These are phyloP conservation scores for Dendropsophus ebraccatus DNA, from an alignment of 2,113 vertebrate species.

Conservation along the genomic window DNA sequence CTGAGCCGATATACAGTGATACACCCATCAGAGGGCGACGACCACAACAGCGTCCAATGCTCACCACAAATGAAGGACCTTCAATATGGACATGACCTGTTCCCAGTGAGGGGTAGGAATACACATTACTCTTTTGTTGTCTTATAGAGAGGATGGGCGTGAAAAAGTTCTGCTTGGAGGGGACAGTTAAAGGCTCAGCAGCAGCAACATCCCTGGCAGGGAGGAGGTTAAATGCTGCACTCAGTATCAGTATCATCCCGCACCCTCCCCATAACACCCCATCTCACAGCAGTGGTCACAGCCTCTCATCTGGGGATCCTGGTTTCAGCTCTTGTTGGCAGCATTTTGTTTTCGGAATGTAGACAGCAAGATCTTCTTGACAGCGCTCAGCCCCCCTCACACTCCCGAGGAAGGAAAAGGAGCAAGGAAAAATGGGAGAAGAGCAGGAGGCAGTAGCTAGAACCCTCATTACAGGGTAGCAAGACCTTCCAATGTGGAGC, in stretches of 20 bases:
- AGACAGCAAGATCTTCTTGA: slow-evolving; percentile 35
- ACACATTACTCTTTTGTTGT: neutral
- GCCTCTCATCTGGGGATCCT: slow-evolving; percentile 5
- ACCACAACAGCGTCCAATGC: neutral
- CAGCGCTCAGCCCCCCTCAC: slow-evolving; percentile 7
- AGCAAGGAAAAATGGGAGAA: neutral
- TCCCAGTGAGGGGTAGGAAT: neutral
- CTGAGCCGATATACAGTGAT: neutral
- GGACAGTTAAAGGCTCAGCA: neutral
- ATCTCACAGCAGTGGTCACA: neutral
- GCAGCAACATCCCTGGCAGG: neutral
- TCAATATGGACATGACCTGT: neutral
- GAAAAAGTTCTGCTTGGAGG: neutral
- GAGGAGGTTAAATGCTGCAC: neutral
- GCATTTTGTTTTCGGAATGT: slow-evolving; percentile 29
- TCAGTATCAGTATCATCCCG: neutral
- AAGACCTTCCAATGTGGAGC: neutral
- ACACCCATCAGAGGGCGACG: neutral
- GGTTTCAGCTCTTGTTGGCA: neutral
- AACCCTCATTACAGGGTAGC: neutral
- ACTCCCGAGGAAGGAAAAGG: neutral
- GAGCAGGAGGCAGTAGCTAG: neutral
- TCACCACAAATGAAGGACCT: neutral
- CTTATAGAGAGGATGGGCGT: neutral
- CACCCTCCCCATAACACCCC: neutral